phyloP scores from a whole-genome alignment of 1,140 invertebrate species.

The Drosophila suzukii region DNA sequence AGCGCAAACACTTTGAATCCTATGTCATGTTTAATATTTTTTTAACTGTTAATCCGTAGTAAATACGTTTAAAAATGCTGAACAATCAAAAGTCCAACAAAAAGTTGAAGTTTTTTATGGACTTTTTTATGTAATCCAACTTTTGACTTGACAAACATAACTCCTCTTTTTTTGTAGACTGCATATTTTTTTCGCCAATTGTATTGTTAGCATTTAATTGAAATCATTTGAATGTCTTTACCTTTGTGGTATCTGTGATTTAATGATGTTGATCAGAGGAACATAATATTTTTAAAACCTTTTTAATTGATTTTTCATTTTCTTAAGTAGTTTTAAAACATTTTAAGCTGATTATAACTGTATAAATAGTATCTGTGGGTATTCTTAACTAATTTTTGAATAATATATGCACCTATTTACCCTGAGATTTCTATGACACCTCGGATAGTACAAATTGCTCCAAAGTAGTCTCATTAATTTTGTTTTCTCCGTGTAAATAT shows the following conservation, averaged over 20 bases:
- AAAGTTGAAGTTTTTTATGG: neutral
- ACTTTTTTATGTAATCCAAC: conserved; percentile 1
- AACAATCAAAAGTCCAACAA: neutral
- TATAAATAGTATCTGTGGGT: no score
- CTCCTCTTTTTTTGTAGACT: neutral
- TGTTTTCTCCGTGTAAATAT: conserved; percentile 18
- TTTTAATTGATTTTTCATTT: no score
- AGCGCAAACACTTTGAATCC: neutral
- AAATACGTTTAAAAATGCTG: neutral
- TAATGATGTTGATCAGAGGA: no score
- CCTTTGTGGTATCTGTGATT: neutral
- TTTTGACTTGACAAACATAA: neutral
- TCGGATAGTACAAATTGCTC: neutral
- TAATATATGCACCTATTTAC: no score
- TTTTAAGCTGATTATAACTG: no score
- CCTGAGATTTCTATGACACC: neutral
- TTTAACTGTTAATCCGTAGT: neutral
- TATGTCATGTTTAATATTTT: neutral
- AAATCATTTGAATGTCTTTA: neutral
- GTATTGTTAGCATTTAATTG: neutral
- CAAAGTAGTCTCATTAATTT: neutral
- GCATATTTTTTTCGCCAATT: neutral
- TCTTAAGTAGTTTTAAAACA: no score
- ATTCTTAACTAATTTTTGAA: no score
- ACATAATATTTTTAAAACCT: no score